phyloP scores from a whole-genome alignment of 2,797 vertebrate species.

The Microctenopoma stevenorrisi region DNA sequence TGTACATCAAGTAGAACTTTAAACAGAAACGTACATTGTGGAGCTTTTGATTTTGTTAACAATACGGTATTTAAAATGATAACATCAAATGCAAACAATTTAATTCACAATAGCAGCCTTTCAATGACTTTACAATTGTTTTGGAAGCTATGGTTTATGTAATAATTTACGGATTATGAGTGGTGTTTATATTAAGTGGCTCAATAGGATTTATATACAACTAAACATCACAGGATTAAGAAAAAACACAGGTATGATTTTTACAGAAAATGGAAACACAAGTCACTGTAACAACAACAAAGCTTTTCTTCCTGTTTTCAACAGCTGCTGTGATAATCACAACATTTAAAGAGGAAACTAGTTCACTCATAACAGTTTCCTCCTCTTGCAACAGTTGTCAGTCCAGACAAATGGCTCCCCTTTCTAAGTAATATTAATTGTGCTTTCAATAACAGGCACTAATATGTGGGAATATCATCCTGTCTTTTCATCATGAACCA shows the following conservation, averaged over 20 bases:
- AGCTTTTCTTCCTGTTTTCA: conserved; percentile 1
- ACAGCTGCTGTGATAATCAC: not conserved
- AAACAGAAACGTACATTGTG: not conserved
- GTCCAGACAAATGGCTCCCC: not conserved
- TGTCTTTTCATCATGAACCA: conserved; percentile 6
- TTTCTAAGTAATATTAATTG: not conserved
- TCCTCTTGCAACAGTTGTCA: not conserved
- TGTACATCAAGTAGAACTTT: not conserved
- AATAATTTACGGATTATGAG: not conserved
- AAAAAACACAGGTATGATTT: not conserved
- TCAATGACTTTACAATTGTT: not conserved
- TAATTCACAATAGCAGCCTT: not conserved
- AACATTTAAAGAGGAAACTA: not conserved
- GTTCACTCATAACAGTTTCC: not conserved
- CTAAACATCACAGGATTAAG: no score
- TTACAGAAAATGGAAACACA: conserved; percentile 7
- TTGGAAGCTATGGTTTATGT: not conserved
- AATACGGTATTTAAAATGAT: not conserved
- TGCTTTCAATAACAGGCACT: not conserved
- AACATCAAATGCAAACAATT: not conserved
- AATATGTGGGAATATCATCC: not conserved
- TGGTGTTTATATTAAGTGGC: not conserved
- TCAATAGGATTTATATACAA: not conserved
- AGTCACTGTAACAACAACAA: not conserved
- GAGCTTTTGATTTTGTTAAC: not conserved